Base-by-base conservation (phyloP, 1,140 invertebrate genomes). In the Meloidogyne hapla region DNA sequence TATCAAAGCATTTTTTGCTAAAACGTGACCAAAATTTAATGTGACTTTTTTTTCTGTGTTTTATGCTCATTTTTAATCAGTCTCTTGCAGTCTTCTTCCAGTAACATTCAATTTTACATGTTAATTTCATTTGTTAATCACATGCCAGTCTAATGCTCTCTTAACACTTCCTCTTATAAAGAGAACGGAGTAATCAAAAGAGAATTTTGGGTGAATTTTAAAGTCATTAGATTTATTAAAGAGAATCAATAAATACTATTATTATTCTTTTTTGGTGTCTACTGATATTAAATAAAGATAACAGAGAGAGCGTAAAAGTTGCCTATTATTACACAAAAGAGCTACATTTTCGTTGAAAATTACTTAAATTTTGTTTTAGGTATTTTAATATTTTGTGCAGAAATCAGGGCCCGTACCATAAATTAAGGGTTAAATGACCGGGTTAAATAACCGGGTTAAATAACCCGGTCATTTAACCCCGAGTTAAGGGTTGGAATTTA, bases 71-170 rank as follows among this genome's bases (percentile, higher is more conserved):
- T 56, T 56, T 56, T 18, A 15, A 18, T 5, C 48, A n/a, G n/a
- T n/a, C n/a, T 56, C 8, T 21, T n/a, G 13, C 15, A 18, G 15
- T n/a, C n/a, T 56, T 56, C 4, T n/a, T n/a, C 4, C 48, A n/a
- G 48, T n/a, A 56, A n/a, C 18, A 56, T n/a, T 8, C 4, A n/a
- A 6, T 4, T 1, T 4, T n/a, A n/a, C 48, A 56, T 56, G 8
- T 56, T 56, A 56, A 56, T 56, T 56, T 56, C 48, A 56, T 56
- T 56, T 18, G n/a, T 56, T 56, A 56, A 56, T 56, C 48, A 56
- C 48, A 56, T 56, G 48, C n/a, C 18, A n/a, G 13, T 48, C 15
- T 18, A 48, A n/a, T n/a, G 18, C n/a, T 15, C 42, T 15, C 13
- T 45, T 15, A n/a, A n/a, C n/a, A 33, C n/a, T 56, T 56, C 18